Percentiles rank a stretch among this genome's conserved stretches.
Conservation (phyloP, 2,797 vertebrate genomes). For the Sebastes vulpes region DNA sequence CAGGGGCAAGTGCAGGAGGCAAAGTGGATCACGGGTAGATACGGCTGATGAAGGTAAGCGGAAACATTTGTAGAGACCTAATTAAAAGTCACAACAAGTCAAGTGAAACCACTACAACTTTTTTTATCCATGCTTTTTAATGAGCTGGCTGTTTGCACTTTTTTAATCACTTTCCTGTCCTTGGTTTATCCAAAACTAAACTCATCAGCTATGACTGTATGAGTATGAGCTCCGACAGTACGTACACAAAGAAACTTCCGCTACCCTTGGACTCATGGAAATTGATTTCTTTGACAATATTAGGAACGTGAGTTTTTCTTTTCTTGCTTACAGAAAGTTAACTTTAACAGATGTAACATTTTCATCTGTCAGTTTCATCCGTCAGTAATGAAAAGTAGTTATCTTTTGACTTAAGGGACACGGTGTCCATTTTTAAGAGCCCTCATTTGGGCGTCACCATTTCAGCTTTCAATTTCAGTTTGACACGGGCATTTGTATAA, state of each 20-base stretch:
- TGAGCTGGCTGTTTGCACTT: neutral
- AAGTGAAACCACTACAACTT: slow-evolving; percentile 2
- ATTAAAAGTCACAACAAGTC: slow-evolving; percentile 49
- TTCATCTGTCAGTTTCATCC: neutral
- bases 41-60: slow-evolving; percentile 35
- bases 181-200: slow-evolving; percentile 13
- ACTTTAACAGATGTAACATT: neutral
- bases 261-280: neutral
- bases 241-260: neutral
- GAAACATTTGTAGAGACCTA: slow-evolving; percentile 47
- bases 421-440: neutral
- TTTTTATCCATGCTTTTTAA: neutral
- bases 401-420: neutral
- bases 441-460: neutral
- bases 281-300: neutral
- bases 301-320: neutral
- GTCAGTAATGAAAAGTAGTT: neutral
- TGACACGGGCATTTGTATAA: neutral
- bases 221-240: neutral
- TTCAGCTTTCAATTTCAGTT: slow-evolving; percentile 10
- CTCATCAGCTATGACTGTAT: neutral
- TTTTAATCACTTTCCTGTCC: slow-evolving; percentile 18
- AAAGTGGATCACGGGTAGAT: slow-evolving; percentile 38
- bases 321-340: neutral
- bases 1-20: slow-evolving; percentile 11